Evolutionary conservation across 2,888 invertebrate genomes (phyloP).

Genomic region (Drosophila gaucha): DNA sequence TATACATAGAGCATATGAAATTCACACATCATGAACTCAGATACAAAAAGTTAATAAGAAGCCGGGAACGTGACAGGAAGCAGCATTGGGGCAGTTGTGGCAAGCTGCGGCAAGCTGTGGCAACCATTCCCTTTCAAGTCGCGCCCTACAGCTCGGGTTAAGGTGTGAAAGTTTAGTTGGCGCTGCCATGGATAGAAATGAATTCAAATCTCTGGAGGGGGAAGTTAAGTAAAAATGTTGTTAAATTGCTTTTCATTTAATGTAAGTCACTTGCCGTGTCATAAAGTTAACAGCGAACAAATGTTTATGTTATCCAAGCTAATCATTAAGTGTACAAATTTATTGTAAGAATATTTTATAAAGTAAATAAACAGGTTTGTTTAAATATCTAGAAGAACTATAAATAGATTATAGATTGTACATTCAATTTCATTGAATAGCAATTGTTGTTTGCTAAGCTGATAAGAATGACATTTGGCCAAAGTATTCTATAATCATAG

Average conservation of each 20-base stretch:
- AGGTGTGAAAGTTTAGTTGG: slow-evolving; percentile 49
- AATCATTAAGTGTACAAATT: slow-evolving; percentile 9
- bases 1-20: slow-evolving; percentile 42
- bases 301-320: slow-evolving; percentile 27
- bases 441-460: not conserved
- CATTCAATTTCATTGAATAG: not conserved
- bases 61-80: slow-evolving; percentile 57
- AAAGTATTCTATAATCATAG: not conserved
- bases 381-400: not conserved
- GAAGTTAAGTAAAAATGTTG: slow-evolving; percentile 26
- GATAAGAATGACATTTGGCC: not conserved
- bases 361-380: not conserved
- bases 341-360: not conserved
- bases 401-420: not conserved
- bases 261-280: slow-evolving; percentile 23
- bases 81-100: slow-evolving; percentile 46
- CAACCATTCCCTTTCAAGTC: slow-evolving; percentile 42
- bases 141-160: slow-evolving; percentile 10
- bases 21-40: slow-evolving; percentile 63
- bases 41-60: slow-evolving; percentile 75
- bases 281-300: slow-evolving; percentile 12
- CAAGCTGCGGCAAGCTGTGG: slow-evolving; percentile 44
- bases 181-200: slow-evolving; percentile 9
- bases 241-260: slow-evolving; percentile 44
- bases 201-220: slow-evolving; percentile 18